A percentile compares a stretch with the other conserved stretches of the same genome.
Evolutionary conservation across 2,888 invertebrate species (phyloP).

Genomic region (Pterobdella sp.): DNA sequence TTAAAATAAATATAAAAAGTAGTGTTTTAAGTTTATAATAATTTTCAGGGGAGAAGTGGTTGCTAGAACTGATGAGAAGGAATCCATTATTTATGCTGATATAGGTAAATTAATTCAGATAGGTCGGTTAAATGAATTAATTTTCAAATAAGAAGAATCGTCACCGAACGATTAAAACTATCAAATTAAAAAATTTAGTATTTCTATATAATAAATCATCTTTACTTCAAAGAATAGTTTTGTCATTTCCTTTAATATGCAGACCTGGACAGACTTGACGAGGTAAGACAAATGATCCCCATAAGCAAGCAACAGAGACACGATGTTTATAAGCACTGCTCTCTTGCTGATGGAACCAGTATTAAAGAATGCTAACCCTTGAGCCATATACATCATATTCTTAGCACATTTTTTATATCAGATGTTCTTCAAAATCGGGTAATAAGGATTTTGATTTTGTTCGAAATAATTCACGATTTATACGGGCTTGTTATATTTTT

Average conservation of each 20-base stretch:
- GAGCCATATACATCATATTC: too few relatives aligned
- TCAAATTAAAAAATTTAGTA: constrained; percentile 24
- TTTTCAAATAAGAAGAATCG: too few relatives aligned
- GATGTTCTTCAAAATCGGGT: too few relatives aligned
- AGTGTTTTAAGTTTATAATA: constrained; percentile 7
- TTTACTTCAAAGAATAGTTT: not conserved
- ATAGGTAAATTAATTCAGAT: constrained; percentile 58
- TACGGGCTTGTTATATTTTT: not conserved
- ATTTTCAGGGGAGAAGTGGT: constrained; percentile 61
- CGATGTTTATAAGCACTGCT: constrained; percentile 57
- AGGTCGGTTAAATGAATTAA: constrained; percentile 5
- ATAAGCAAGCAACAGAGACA: constrained; percentile 64
- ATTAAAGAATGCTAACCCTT: constrained; percentile 7
- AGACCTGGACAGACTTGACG: constrained; percentile 67
- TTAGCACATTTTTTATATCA: too few relatives aligned
- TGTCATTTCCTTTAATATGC: constrained; percentile 30
- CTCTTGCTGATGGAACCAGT: constrained; percentile 13
- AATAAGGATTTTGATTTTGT: too few relatives aligned
- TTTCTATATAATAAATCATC: not conserved
- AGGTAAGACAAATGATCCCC: constrained; percentile 77
- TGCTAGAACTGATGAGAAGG: constrained; percentile 62
- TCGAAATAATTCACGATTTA: too few relatives aligned
- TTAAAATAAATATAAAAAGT: too few relatives aligned
- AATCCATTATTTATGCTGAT: constrained; percentile 66
- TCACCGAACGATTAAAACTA: too few relatives aligned